Evolutionary conservation across 2,888 invertebrate genomes (phyloP).

Genomic region (Aporophyla lueneburgensis): DNA sequence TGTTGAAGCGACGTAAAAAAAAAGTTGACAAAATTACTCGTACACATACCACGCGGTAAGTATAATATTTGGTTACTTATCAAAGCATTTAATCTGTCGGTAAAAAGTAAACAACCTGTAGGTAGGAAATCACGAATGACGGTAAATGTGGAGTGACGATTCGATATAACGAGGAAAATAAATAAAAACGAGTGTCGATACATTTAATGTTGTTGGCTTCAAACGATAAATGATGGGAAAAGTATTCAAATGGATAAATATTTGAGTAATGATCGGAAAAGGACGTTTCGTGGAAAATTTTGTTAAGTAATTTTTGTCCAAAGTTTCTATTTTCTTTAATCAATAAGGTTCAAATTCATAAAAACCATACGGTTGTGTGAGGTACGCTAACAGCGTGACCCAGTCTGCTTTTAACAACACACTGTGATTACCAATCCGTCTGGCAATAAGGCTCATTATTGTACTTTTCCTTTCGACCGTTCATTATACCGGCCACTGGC

Average conservation of each 20-base stretch:
- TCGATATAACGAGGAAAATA: conserved; percentile 25
- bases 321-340: conserved; percentile 15
- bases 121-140: neutral
- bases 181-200: conserved; percentile 6
- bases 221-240: conserved; percentile 26
- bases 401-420: neutral
- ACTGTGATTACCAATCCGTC: conserved; percentile 2
- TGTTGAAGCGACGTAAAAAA: conserved; percentile 2
- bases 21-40: neutral
- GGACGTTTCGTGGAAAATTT: conserved; percentile 6
- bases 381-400: neutral
- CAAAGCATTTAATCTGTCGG: conserved; percentile 20
- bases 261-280: conserved; percentile 34
- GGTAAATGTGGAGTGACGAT: conserved; percentile 21
- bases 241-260: conserved; percentile 34
- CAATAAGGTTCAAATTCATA: neutral
- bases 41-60: neutral
- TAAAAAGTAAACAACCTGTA: conserved; percentile 51
- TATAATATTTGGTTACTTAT: conserved; percentile 40
- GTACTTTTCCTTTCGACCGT: neutral
- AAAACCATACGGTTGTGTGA: neutral
- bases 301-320: neutral
- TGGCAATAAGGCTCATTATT: neutral
- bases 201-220: conserved; percentile 5
- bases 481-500: neutral